Conservation (phyloP, 2,113 vertebrate genomes). For the Lepisosteus osseus region DNA sequence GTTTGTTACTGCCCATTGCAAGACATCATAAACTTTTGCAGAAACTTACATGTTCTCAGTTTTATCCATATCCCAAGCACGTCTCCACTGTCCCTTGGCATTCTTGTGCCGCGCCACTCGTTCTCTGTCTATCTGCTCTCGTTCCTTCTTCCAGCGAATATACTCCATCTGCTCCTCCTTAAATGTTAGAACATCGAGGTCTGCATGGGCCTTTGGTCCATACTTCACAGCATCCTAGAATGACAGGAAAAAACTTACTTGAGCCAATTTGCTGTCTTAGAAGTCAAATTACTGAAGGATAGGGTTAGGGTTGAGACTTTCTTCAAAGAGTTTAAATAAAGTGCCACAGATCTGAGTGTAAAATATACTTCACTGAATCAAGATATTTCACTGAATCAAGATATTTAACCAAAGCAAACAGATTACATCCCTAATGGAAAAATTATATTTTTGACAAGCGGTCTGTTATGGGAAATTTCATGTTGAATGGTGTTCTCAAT, state of each 20-base stretch:
- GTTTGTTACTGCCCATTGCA: not conserved
- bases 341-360: too few species aligned
- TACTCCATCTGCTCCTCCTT: slow-evolving; percentile 79
- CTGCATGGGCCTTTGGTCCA: slow-evolving; percentile 42
- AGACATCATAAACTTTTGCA: not conserved
- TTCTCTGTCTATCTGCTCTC: slow-evolving; percentile 87
- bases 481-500: too few species aligned
- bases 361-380: too few species aligned
- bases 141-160: slow-evolving; percentile 85
- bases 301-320: too few species aligned
- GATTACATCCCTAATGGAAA: too few species aligned
- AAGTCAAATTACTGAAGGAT: too few species aligned
- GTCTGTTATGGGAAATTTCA: too few species aligned
- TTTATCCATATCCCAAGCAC: slow-evolving; percentile 95
- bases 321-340: too few species aligned
- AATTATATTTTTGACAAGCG: too few species aligned
- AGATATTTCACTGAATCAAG: too few species aligned
- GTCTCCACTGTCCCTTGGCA: slow-evolving; percentile 89
- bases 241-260: slow-evolving; percentile 3
- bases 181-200: slow-evolving; percentile 60
- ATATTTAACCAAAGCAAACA: too few species aligned
- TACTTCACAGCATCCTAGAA: slow-evolving; percentile 53
- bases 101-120: slow-evolving; percentile 89
- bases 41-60: slow-evolving; percentile 82
- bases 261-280: too few species aligned